Percentiles rank a stretch among this genome's conserved stretches.
Conservation (phyloP, 2,797 vertebrate species). For the Gobionotothen gibberifrons region DNA sequence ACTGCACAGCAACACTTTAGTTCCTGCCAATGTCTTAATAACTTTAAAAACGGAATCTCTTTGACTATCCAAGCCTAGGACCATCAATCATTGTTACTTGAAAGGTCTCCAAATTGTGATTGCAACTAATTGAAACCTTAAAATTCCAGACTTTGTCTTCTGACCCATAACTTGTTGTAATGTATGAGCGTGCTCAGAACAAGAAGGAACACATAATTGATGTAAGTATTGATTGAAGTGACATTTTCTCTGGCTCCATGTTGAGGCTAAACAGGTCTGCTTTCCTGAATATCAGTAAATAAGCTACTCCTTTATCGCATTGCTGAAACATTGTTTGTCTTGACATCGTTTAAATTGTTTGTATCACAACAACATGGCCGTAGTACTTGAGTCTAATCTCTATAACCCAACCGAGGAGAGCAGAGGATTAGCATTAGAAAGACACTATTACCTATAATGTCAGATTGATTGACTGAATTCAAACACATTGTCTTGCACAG, state of each 20-base stretch:
- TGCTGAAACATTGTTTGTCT: too few relatives aligned
- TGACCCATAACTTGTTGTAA: neutral
- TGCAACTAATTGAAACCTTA: neutral
- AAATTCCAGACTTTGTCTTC: neutral
- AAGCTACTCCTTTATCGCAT: neutral
- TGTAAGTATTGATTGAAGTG: conserved; percentile 3
- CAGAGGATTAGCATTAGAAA: too few relatives aligned
- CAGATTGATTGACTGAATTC: too few relatives aligned
- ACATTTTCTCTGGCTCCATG: conserved; percentile 4
- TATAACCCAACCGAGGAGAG: too few relatives aligned
- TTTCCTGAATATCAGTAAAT: neutral
- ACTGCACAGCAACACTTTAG: conserved; percentile 22
- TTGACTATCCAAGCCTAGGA: conserved; percentile 27
- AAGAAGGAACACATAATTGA: neutral
- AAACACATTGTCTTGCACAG: too few relatives aligned
- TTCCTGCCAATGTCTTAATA: conserved; percentile 22
- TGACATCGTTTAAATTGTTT: too few relatives aligned
- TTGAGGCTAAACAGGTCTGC: neutral
- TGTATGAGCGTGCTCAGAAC: neutral
- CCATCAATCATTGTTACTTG: conserved; percentile 27
- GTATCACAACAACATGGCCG: too few relatives aligned
- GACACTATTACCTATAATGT: too few relatives aligned
- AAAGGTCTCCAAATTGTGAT: conserved; percentile 6
- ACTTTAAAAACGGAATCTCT: neutral
- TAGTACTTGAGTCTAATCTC: too few relatives aligned